Conservation (phyloP, 2,113 vertebrate species). For the Camelus dromedarius region DNA sequence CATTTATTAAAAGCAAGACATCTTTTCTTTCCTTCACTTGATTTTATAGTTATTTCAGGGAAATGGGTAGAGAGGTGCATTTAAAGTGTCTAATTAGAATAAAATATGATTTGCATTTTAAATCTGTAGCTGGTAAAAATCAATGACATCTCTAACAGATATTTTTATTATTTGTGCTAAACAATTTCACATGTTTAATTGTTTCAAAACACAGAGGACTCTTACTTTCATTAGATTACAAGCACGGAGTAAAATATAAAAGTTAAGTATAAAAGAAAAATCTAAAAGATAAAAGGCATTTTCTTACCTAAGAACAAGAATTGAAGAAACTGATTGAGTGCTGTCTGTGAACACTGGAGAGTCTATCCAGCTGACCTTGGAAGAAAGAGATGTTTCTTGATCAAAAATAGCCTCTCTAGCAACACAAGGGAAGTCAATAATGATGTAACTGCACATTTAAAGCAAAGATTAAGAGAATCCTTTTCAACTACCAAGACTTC, state of each 20-base stretch:
- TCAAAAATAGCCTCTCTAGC: background rate
- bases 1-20: constrained; percentile 4
- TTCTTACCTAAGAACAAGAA: background rate
- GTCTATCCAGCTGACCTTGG: background rate
- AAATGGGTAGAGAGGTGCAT: background rate
- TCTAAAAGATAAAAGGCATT: background rate
- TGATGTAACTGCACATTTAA: background rate
- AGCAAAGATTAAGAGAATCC: background rate
- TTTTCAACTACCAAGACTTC: background rate
- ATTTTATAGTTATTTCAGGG: constrained; percentile 21
- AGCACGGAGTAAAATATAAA: background rate
- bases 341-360: background rate
- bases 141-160: background rate
- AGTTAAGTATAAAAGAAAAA: background rate
- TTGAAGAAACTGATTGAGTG: background rate
- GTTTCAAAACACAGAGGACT: constrained; percentile 13
- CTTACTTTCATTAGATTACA: background rate
- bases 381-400: background rate
- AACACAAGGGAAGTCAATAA: background rate
- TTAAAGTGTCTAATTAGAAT: background rate
- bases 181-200: background rate
- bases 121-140: background rate
- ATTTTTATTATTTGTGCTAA: background rate
- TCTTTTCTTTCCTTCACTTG: constrained; percentile 1
- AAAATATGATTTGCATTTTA: constrained; percentile 39